Evolutionary conservation across 2,113 vertebrate species (phyloP), one percentile per base, ranked within the genome.

Genomic region (Ellobius talpinus): DNA sequence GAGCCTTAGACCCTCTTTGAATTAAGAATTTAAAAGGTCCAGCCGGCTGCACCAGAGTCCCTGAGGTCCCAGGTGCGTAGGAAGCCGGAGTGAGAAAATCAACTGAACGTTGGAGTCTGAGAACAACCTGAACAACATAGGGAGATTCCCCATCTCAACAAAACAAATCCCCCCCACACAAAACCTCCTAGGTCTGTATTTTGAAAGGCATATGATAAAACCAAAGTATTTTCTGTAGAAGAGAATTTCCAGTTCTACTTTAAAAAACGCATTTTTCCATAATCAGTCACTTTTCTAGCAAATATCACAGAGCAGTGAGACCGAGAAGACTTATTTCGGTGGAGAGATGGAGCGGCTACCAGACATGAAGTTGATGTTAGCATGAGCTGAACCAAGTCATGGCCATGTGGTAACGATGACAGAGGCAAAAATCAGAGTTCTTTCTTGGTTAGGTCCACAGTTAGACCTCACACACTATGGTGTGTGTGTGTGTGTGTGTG

Each of bases 201-300:
- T 31, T 90, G 33, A 70, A 96, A 94, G 65, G 14, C 73, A 93
- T 89, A 89, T 58, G 33, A 7, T 82, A 89, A 94, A 91, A 88
- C n/a, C 36, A 85, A 94, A 91, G 61, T 70, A 31, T 50, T 89
- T 87, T 77, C 47, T 91, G 29, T 21, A 63, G 65, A 85, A 72
- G 61, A 8, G 78, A 87, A 89, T 85, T 94, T 97, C 47, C 50
- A 68, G 11, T 89, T 93, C 65, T 79, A 58, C 82, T 95, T 87
- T 70, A 66, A 52, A 77, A 77, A 94, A 88, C 24, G 45, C 24
- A 0, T 21, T 77, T 93, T 96, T 81, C 50, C 24, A 79, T 7
- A 76, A 82, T 63, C 58, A 42, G 63, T 74, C 84, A 88, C 66
- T 97, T 93, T 70, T 94, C 63, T 68, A 96, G 66, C 36, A 90